Conservation (phyloP, 2,797 vertebrate species). For the Danio jaintianensis region DNA sequence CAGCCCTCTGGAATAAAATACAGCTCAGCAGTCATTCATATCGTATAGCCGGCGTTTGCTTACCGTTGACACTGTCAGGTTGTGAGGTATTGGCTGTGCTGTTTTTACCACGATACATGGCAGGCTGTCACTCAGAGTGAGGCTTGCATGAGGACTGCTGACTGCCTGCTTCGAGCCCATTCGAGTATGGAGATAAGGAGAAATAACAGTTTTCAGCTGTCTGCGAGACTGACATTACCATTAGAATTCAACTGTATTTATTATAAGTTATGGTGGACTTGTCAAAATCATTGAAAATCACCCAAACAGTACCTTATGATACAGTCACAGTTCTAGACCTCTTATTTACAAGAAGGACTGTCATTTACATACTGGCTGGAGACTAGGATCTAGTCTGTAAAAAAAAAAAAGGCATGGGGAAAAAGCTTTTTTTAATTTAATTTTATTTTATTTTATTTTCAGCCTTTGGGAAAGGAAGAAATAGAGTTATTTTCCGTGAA, state of each 20-base stretch:
- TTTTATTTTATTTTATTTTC: no score
- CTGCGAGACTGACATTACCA: slow-evolving; percentile 42
- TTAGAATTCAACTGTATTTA: slow-evolving; percentile 41
- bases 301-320: slow-evolving; percentile 16
- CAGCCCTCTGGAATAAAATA: slow-evolving; percentile 35
- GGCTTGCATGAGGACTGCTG: slow-evolving; percentile 28
- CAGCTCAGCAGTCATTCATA: slow-evolving; percentile 39
- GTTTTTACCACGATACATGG: slow-evolving; percentile 49
- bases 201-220: slow-evolving; percentile 45
- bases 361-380: slow-evolving; percentile 8
- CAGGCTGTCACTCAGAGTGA: slow-evolving; percentile 46
- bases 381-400: background rate
- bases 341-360: slow-evolving; percentile 9
- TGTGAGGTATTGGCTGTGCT: slow-evolving; percentile 49
- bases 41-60: slow-evolving; percentile 40
- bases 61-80: slow-evolving; percentile 41
- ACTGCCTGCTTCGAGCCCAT: slow-evolving; percentile 33
- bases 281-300: slow-evolving; percentile 39
- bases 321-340: slow-evolving; percentile 2
- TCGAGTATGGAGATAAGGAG: slow-evolving; percentile 48
- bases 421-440: no score
- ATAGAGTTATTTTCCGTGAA: no score
- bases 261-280: slow-evolving; percentile 18
- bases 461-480: no score
- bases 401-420: background rate